phyloP scores from a whole-genome alignment of 2,888 invertebrate species.

The Acleris cristana region DNA sequence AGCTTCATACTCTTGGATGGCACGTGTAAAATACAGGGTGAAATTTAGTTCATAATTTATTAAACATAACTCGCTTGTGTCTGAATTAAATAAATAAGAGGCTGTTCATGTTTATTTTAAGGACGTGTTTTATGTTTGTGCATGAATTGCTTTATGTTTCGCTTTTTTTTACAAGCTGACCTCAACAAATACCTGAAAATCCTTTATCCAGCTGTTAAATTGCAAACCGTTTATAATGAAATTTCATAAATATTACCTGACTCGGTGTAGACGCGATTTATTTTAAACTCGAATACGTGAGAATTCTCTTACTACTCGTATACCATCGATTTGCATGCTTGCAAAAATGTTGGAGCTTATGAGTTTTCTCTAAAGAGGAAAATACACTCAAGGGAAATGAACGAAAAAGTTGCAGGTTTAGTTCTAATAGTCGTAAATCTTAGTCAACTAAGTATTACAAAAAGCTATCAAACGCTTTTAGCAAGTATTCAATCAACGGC shows the following conservation, averaged over 20 bases:
- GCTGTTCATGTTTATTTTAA: too few relatives aligned
- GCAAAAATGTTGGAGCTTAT: constrained; percentile 22
- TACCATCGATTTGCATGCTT: constrained; percentile 45
- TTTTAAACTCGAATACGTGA: constrained; percentile 59
- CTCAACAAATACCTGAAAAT: constrained; percentile 48
- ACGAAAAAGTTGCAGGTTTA: constrained; percentile 10
- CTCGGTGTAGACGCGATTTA: constrained; percentile 57
- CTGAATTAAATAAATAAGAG: too few relatives aligned
- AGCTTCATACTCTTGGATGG: constrained; percentile 25
- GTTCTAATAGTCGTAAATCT: constrained; percentile 4
- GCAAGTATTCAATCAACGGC: background rate
- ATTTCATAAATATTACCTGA: constrained; percentile 61
- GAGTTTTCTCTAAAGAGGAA: constrained; percentile 10
- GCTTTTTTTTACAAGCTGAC: constrained; percentile 3
- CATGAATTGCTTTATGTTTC: too few relatives aligned
- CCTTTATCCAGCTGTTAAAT: constrained; percentile 55
- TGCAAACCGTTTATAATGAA: constrained; percentile 59
- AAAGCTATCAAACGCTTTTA: background rate
- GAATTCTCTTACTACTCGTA: constrained; percentile 46
- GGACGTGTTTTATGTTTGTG: too few relatives aligned
- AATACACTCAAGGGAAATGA: background rate
- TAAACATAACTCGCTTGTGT: too few relatives aligned
- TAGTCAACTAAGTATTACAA: background rate
- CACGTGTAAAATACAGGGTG: background rate
- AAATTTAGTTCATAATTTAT: too few relatives aligned